Evolutionary conservation across 2,797 vertebrate species (phyloP).

Genomic region (Trichosurus vulpecula): DNA sequence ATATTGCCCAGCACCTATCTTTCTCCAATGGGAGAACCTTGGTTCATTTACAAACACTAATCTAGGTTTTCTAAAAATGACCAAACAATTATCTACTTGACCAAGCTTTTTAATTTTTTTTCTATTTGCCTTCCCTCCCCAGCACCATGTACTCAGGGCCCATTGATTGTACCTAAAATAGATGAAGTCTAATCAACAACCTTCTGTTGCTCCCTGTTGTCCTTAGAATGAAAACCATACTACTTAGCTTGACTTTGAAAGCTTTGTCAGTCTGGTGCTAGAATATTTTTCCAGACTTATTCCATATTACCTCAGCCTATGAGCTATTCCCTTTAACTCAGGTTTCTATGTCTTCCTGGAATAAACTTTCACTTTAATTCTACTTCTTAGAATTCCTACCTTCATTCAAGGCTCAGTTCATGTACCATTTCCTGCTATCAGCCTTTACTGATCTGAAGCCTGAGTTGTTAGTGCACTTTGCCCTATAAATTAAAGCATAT

Average conservation of each 20-base stretch:
- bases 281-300: neutral
- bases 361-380: neutral
- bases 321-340: neutral
- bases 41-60: neutral
- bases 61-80: neutral
- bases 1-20: neutral
- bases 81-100: neutral
- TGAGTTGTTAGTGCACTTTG: neutral
- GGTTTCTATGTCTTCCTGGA: neutral
- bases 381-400: neutral
- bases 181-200: neutral
- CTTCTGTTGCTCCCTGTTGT: neutral
- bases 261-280: neutral
- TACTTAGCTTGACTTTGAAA: neutral
- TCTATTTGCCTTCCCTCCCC: conserved; percentile 2
- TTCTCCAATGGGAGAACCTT: neutral
- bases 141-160: conserved; percentile 13
- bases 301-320: neutral
- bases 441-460: neutral
- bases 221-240: neutral
- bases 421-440: neutral
- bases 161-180: neutral
- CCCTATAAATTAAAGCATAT: neutral
- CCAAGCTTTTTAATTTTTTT: neutral
- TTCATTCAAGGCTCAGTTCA: neutral